phyloP scores from a whole-genome alignment of 2,797 vertebrate species.

The Hozukius guyotensis region DNA sequence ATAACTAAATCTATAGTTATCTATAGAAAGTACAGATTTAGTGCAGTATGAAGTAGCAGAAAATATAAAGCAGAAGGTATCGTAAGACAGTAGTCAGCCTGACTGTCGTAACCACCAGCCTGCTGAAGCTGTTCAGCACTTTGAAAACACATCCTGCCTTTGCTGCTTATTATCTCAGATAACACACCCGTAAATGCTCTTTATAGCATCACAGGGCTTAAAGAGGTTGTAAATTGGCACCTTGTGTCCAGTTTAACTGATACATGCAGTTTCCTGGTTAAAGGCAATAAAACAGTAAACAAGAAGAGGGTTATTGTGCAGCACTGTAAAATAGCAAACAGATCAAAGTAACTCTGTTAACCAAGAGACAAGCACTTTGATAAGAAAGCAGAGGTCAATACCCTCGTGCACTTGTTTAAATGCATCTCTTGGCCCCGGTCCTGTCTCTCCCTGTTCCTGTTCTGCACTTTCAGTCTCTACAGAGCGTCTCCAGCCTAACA shows the following conservation, averaged over 20 bases:
- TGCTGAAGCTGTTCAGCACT: not conserved
- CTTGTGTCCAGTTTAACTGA: not conserved
- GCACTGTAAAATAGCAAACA: constrained; percentile 14
- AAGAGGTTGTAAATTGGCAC: not conserved
- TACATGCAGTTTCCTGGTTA: fast-evolving
- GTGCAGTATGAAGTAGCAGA: not conserved
- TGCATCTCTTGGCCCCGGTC: not conserved
- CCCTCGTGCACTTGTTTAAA: not conserved
- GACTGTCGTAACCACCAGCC: not conserved
- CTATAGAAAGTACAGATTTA: not conserved
- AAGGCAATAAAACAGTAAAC: constrained; percentile 21
- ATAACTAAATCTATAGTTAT: not conserved
- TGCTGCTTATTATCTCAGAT: not conserved
- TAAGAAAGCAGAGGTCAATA: constrained; percentile 10
- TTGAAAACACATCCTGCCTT: not conserved
- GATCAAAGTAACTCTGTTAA: not conserved
- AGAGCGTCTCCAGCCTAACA: not conserved
- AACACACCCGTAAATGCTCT: not conserved
- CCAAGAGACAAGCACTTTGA: not conserved
- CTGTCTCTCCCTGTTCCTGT: not conserved
- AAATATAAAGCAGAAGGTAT: not conserved
- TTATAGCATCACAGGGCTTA: not conserved
- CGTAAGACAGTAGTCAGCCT: not conserved
- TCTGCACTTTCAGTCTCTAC: not conserved
- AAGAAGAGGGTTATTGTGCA: not conserved